Base-by-base conservation (phyloP, 2,113 vertebrate species). In the Zosterops lateralis region DNA sequence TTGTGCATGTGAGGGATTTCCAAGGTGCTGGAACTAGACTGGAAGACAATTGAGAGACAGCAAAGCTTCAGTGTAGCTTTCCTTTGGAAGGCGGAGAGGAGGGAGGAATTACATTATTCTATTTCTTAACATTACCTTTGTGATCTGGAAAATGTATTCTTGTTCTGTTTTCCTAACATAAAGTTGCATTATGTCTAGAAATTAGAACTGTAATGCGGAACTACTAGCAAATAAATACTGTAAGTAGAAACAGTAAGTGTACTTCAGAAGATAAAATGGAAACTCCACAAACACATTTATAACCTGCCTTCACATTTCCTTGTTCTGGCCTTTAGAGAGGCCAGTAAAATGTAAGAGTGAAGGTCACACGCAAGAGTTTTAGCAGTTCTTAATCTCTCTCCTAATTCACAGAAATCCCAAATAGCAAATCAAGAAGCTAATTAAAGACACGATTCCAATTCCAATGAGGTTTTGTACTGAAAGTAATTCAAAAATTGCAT, bases 361-460 rank as follows among this genome's bases (percentile, higher is more conserved):
- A 85, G 53, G 57, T 91, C 70, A 61, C 47, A 53, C 67, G 26
- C 24, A 68, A 51, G n/a, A 80, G 7, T 60, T 84, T 92, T 88
- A 86, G 28, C 66, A 92, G 38, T 50, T 89, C 61, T 84, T 89
- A 91, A 47, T 93, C 51, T 88, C 42, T 32, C 24, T 62, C 45
- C 47, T 74, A 80, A 62, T 83, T 88, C 20, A 25, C 51, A 90
- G 47, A 92, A 80, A 84, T 88, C 47, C 64, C 72, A 92, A 83
- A 58, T 9, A 86, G 22, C 38, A 77, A 84, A 92, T 90, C 42
- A 60, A 93, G 48, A 80, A 92, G 72, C 47, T 94, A 95, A 95
- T 95, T 92, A 93, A 95, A 83, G 85, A 48, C 79, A 81, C 0
- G 0, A 29, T 65, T 94, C 40, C 42, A 89, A 86, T 90, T 93